These are phyloP conservation scores for Cecropterus lyciades DNA, from an alignment of 1,140 invertebrate genomes.

Conservation along the genomic window DNA sequence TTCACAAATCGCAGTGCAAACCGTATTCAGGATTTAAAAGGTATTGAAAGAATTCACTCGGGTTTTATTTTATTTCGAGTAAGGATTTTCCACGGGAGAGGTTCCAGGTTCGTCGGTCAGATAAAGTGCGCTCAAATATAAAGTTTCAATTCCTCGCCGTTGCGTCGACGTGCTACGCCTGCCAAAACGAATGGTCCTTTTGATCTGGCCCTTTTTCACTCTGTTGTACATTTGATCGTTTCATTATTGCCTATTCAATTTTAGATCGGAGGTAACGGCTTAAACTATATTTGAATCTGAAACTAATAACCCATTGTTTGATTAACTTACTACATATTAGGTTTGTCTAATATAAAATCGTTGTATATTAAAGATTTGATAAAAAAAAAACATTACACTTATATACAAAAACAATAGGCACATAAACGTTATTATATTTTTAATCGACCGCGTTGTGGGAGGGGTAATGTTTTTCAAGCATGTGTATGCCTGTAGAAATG, in stretches of 20 bases:
- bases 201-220: slow-evolving; percentile 43
- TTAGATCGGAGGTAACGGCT: slow-evolving; percentile 14
- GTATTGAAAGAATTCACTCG: slow-evolving; percentile 55
- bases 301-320: too few relatives aligned
- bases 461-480: too few relatives aligned
- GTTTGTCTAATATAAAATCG: too few relatives aligned
- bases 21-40: slow-evolving; percentile 50
- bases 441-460: too few relatives aligned
- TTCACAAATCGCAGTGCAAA: slow-evolving; percentile 35
- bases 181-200: slow-evolving; percentile 54
- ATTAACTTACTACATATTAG: too few relatives aligned
- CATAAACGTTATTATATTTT: too few relatives aligned
- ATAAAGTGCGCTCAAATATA: slow-evolving; percentile 78
- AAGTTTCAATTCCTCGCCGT: slow-evolving; percentile 74
- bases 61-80: slow-evolving; percentile 66
- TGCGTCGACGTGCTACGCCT: slow-evolving; percentile 59
- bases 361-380: too few relatives aligned
- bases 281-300: not conserved
- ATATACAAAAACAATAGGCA: too few relatives aligned
- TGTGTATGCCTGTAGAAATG: too few relatives aligned
- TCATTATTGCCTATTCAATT: slow-evolving; percentile 29
- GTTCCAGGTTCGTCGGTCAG: slow-evolving; percentile 64
- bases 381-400: too few relatives aligned
- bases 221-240: slow-evolving; percentile 31
- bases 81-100: slow-evolving; percentile 62